Evolutionary conservation across 2,797 vertebrate species (phyloP).

Genomic region (Hypotaenidia okinawae): DNA sequence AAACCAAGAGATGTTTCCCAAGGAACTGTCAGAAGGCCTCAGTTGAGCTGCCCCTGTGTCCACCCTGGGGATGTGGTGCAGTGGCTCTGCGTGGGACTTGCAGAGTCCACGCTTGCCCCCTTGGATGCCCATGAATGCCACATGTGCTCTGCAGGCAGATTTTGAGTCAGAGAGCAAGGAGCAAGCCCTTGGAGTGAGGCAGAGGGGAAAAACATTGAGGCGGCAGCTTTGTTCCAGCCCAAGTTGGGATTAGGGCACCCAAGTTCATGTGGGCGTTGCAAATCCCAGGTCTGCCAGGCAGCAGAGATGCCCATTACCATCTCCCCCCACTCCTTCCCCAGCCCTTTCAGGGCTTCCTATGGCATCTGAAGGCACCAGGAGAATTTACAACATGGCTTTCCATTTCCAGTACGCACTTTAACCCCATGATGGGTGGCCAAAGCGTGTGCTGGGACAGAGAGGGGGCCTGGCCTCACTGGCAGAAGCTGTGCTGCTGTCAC

Average conservation of each 20-base stretch:
- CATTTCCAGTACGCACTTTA: fast-evolving
- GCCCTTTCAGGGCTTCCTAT: background rate
- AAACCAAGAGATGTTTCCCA: background rate
- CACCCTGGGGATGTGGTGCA: fast-evolving
- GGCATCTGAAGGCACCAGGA: background rate
- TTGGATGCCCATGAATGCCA: fast-evolving
- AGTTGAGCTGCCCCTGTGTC: background rate
- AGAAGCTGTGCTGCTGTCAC: background rate
- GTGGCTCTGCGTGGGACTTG: fast-evolving
- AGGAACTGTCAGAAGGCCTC: background rate
- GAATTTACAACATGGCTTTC: background rate
- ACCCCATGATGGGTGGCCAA: fast-evolving
- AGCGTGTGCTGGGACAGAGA: fast-evolving
- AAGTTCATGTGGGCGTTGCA: fast-evolving
- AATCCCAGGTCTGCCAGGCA: fast-evolving
- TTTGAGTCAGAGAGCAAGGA: background rate
- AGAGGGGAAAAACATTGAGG: fast-evolving
- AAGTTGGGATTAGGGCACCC: background rate
- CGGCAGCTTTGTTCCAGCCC: background rate
- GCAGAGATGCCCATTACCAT: background rate
- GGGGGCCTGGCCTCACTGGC: background rate
- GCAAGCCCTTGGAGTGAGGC: fast-evolving
- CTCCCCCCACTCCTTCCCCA: background rate
- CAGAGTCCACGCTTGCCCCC: background rate
- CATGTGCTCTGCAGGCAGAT: fast-evolving